These are phyloP conservation scores for Brachionus rubens DNA, from an alignment of 1,140 invertebrate genomes.

Conservation along the genomic window DNA sequence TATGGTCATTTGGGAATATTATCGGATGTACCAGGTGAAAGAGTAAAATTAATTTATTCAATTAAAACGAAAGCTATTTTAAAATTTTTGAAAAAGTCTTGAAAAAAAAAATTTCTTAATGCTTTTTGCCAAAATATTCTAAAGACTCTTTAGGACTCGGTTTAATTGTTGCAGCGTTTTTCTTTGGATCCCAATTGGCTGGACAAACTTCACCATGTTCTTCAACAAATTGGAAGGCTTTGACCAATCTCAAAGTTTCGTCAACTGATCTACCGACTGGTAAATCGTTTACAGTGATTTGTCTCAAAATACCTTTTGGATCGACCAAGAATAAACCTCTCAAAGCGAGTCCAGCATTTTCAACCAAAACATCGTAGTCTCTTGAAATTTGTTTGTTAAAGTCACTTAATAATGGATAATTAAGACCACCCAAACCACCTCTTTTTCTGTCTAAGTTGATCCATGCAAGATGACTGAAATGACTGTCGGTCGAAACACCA, in stretches of 20 bases:
- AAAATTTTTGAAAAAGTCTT: too few species aligned
- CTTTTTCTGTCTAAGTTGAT: conserved; percentile 61
- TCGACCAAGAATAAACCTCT: conserved; percentile 71
- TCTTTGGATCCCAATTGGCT: conserved; percentile 53
- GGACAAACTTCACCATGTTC: conserved; percentile 73
- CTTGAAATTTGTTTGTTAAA: conserved; percentile 80
- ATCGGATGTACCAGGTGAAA: too few species aligned
- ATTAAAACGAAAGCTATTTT: too few species aligned
- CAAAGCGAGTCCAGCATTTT: conserved; percentile 77
- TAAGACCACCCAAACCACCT: conserved; percentile 83
- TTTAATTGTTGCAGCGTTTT: conserved; percentile 56
- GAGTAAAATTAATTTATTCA: too few species aligned
- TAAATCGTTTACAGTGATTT: conserved; percentile 71
- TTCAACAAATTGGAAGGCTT: conserved; percentile 89
- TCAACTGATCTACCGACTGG: conserved; percentile 75
- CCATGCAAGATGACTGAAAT: conserved; percentile 84
- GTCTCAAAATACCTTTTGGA: conserved; percentile 65
- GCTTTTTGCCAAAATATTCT: conserved; percentile 59
- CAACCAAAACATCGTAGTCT: conserved; percentile 82
- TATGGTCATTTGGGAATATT: too few species aligned
- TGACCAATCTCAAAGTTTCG: conserved; percentile 81
- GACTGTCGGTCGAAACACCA: conserved; percentile 87
- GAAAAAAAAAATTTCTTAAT: too few species aligned
- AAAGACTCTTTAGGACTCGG: conserved; percentile 56
- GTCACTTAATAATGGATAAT: conserved; percentile 87